Evolutionary conservation across 2,797 vertebrate species (phyloP), one percentile per base, ranked within the genome.

Genomic region (Mastacembelus armatus): DNA sequence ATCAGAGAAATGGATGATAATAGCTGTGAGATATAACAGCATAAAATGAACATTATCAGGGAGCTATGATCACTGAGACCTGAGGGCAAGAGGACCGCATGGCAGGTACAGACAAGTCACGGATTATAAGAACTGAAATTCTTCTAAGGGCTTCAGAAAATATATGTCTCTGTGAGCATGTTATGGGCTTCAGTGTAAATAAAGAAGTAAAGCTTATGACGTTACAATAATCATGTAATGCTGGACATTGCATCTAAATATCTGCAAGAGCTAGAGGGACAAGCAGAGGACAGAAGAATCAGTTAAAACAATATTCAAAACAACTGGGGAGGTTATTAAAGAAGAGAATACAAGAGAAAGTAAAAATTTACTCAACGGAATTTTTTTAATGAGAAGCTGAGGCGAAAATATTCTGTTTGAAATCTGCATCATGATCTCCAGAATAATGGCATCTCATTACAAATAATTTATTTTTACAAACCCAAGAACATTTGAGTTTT

Each of bases 21-120:
- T 22, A 44, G 62, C 30, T 39, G 43, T 32, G 1, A 61, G 19
- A 70, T 42, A 21, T 35, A 22, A 42, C n/a, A 10, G 35, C 19
- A 35, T 35, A 32, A 52, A 64, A 52, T 22, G 18, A 63, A 47
- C 7, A 30, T 52, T 39, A 51, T 63, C 55, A 52, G 48, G 7
- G 16, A 18, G 47, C 8, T 54, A 22, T 52, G 35, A 75, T 72
- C 56, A 29, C 33, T 30, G 56, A 61, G 26, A 52, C 64, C 52
- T 10, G 44, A 44, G 49, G 58, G 43, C 27, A 26, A 45, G 7
- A n/a, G 18, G 8, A 47, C n/a, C 10, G 22, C 10, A 18, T 30
- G 19, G 38, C 16, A 60, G 30, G 43, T 56, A 42, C 12, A 51
- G 39, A 54, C 6, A 36, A 26, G 40, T 36, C 30, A 48, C 21